These are phyloP conservation scores for Patiria miniata DNA, from an alignment of 35 echinoderm and acorn worm genomes.

Conservation along the genomic window DNA sequence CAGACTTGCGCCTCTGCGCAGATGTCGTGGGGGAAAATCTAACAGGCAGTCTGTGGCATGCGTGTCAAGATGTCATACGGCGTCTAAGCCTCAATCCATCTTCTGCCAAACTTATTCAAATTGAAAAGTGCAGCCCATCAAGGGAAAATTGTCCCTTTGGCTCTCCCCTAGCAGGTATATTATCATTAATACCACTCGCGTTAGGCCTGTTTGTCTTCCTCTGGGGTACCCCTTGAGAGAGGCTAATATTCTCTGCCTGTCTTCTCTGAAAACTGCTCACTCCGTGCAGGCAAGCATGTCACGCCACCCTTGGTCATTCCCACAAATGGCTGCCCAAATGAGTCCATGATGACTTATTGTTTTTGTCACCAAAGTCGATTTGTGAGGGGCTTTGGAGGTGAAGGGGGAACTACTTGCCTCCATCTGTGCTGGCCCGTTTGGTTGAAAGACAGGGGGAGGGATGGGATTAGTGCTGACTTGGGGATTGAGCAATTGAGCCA, in stretches of 20 bases:
- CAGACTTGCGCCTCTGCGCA: too few species aligned
- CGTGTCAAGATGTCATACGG: too few species aligned
- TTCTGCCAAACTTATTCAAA: conserved; percentile 8
- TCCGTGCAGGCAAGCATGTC: neutral
- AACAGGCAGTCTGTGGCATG: too few species aligned
- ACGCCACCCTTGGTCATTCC: conserved; percentile 5
- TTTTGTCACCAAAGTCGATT: conserved; percentile 7
- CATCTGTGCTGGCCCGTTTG: conserved; percentile 8
- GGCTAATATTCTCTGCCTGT: too few species aligned
- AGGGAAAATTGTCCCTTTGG: neutral
- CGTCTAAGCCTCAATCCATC: neutral
- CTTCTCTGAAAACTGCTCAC: neutral
- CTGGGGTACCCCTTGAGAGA: too few species aligned
- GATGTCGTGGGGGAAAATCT: too few species aligned
- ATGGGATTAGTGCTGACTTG: neutral
- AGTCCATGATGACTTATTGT: conserved; percentile 31
- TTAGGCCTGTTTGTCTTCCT: too few species aligned
- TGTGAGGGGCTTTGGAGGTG: too few species aligned
- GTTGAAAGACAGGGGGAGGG: neutral
- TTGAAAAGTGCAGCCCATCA: conserved; percentile 22
- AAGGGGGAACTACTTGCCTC: neutral
- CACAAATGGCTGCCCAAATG: conserved; percentile 14
- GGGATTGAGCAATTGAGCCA: conserved; percentile 5
- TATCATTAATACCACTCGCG: neutral
- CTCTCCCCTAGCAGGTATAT: neutral